phyloP scores from a whole-genome alignment of 2,113 vertebrate species.

The Stigmatopora argus region DNA sequence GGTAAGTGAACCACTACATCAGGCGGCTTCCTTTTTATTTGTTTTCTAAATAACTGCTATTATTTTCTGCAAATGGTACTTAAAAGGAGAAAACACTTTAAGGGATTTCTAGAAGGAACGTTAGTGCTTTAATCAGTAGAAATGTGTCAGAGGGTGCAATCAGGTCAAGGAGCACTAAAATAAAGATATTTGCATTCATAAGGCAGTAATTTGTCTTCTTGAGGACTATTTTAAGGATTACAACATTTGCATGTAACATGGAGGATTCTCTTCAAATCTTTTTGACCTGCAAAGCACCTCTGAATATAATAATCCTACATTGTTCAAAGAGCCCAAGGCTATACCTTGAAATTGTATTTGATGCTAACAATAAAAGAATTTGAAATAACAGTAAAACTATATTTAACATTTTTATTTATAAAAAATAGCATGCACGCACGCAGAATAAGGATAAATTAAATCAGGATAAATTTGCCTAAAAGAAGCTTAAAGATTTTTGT shows the following conservation, averaged over 20 bases:
- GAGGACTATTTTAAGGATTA: slow-evolving; percentile 11
- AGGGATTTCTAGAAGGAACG: not conserved
- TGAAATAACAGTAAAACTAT: not conserved
- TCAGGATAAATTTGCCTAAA: not conserved
- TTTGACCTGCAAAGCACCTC: not conserved
- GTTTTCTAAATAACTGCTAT: not conserved
- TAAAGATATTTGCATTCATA: slow-evolving; percentile 18
- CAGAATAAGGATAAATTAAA: too few species aligned
- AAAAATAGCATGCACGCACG: not conserved
- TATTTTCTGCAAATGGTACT: not conserved
- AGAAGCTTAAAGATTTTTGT: too few species aligned
- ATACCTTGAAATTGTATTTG: not conserved
- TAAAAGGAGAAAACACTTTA: not conserved
- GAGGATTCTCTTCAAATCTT: slow-evolving; percentile 1
- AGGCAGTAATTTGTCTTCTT: slow-evolving; percentile 18
- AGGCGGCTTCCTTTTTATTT: not conserved
- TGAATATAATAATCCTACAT: not conserved
- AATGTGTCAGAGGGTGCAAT: slow-evolving; percentile 26
- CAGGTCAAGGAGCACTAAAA: slow-evolving; percentile 38
- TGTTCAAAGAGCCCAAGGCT: not conserved
- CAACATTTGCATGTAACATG: slow-evolving; percentile 7
- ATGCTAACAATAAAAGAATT: not conserved
- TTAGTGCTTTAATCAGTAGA: slow-evolving; percentile 15
- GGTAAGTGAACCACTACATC: too few species aligned
- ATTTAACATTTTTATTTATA: not conserved